Conservation (phyloP, 2,797 vertebrate genomes). For the Lemur catta region DNA sequence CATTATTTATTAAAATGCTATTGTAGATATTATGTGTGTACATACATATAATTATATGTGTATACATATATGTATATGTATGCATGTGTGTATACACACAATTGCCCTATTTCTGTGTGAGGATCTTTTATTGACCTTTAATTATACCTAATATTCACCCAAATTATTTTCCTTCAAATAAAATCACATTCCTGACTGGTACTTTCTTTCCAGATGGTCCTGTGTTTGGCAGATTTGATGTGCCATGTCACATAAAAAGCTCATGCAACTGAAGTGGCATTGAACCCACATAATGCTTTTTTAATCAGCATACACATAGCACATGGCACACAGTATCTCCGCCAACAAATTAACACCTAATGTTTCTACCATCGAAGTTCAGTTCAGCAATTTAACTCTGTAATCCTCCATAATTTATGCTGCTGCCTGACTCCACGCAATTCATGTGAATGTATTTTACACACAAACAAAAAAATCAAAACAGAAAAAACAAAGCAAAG, state of each 20-base stretch:
- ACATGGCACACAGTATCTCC: constrained; percentile 44
- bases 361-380: constrained; percentile 40
- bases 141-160: constrained; percentile 22
- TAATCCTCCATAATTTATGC: constrained; percentile 36
- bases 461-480: neutral
- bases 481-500: neutral
- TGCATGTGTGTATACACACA: neutral
- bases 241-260: constrained; percentile 79
- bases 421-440: neutral
- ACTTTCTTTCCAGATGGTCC: constrained; percentile 80
- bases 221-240: constrained; percentile 79
- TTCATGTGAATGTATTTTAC: neutral
- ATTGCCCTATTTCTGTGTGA: neutral
- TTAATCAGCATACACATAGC: constrained; percentile 70
- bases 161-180: constrained; percentile 56
- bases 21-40: neutral
- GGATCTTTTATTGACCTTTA: neutral
- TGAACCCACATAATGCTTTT: constrained; percentile 71
- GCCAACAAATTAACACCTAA: constrained; percentile 68
- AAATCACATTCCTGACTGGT: constrained; percentile 74
- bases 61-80: neutral
- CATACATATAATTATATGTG: neutral
- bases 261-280: constrained; percentile 81
- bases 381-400: constrained; percentile 64
- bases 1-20: neutral